phyloP scores from a whole-genome alignment of 2,797 vertebrate genomes.

The Anomalospiza imberbis region DNA sequence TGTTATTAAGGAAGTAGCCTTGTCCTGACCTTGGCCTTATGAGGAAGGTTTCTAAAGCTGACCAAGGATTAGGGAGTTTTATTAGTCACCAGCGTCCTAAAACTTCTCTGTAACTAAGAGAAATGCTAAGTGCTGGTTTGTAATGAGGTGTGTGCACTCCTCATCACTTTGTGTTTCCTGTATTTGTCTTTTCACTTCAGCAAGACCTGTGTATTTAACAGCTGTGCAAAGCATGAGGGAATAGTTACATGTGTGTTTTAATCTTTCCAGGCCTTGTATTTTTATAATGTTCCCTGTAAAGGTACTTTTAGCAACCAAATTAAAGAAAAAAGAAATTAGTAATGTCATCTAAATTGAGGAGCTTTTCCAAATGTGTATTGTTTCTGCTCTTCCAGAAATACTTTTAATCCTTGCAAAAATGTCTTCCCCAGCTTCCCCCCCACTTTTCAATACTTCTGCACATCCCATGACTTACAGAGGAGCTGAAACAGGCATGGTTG shows the following conservation, averaged over 20 bases:
- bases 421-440: neutral
- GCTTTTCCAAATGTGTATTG: neutral
- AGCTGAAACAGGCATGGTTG: neutral
- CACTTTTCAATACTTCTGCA: neutral
- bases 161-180: neutral
- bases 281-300: neutral
- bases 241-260: neutral
- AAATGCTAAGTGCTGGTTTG: neutral
- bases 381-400: neutral
- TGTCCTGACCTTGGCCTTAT: slow-evolving; percentile 18
- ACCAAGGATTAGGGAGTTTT: neutral
- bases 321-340: neutral
- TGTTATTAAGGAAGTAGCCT: slow-evolving; percentile 15
- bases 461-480: neutral
- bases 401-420: neutral
- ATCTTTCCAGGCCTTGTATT: neutral
- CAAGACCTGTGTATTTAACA: neutral
- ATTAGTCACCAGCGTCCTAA: neutral
- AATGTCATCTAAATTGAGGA: neutral
- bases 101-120: neutral
- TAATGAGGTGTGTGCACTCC: neutral
- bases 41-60: neutral
- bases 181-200: neutral
- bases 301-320: neutral
- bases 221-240: neutral